Percentiles rank a stretch among this genome's conserved stretches.
Conservation (phyloP, 2,113 vertebrate genomes). For the Oreotrochilus melanogaster region DNA sequence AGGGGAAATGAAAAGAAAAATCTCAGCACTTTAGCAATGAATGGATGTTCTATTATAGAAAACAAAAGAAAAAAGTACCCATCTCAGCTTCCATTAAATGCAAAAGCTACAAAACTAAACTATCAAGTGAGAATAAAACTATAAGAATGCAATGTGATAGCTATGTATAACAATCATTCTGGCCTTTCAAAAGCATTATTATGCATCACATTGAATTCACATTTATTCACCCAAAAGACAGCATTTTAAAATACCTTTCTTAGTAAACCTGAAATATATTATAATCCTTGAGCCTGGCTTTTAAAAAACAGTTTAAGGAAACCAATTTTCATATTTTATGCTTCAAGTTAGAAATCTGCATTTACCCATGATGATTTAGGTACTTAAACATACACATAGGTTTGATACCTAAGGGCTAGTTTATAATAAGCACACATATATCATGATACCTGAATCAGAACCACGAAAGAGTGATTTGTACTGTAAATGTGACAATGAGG, state of each 20-base stretch:
- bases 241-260: conserved; percentile 22
- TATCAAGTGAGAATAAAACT: background rate
- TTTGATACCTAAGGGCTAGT: background rate
- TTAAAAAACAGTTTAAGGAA: conserved; percentile 13
- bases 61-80: background rate
- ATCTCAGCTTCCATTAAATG: background rate
- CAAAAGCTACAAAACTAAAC: background rate
- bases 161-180: background rate
- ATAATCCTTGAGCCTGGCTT: background rate
- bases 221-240: background rate
- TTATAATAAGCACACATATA: conserved; percentile 26
- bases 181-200: conserved; percentile 36
- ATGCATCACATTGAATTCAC: background rate
- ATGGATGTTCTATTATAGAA: background rate
- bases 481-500: background rate
- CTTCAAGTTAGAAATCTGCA: background rate
- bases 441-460: conserved; percentile 24
- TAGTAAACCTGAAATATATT: background rate
- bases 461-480: background rate
- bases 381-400: background rate
- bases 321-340: background rate
- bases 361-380: background rate
- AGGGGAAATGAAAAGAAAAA: background rate
- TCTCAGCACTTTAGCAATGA: background rate
- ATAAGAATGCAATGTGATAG: background rate